phyloP scores from a whole-genome alignment of 2,113 vertebrate genomes.

The Anhinga rufa region DNA sequence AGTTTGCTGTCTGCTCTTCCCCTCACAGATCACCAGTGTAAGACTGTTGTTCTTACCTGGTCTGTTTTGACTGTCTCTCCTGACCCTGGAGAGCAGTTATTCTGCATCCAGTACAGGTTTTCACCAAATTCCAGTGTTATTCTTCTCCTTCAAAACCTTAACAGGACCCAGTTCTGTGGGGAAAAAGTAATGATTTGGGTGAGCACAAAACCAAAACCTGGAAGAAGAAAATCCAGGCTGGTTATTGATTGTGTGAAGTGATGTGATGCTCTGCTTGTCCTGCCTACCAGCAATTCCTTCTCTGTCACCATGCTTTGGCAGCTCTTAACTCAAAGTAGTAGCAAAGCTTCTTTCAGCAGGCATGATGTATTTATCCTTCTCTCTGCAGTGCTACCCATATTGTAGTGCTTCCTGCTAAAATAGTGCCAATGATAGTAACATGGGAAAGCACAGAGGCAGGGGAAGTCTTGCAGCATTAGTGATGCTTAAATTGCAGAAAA shows the following conservation, averaged over 20 bases:
- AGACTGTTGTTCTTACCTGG: background rate
- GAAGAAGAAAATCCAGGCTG: background rate
- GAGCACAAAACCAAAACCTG: background rate
- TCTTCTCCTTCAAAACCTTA: background rate
- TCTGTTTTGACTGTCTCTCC: background rate
- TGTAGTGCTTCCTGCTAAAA: background rate
- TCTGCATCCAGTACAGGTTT: background rate
- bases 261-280: background rate
- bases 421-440: background rate
- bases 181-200: background rate
- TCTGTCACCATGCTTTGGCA: background rate
- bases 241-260: background rate
- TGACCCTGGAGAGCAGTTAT: background rate
- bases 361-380: background rate
- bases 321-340: background rate
- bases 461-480: background rate
- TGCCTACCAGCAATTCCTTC: background rate
- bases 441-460: background rate
- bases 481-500: constrained; percentile 15
- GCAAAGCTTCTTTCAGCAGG: background rate
- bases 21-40: background rate
- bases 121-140: background rate
- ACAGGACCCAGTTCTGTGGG: background rate
- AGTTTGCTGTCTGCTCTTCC: background rate
- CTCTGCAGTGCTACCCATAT: background rate